Evolutionary conservation across 2,113 vertebrate species (phyloP), one percentile per base, ranked within the genome.

Genomic region (Nycticebus coucang): DNA sequence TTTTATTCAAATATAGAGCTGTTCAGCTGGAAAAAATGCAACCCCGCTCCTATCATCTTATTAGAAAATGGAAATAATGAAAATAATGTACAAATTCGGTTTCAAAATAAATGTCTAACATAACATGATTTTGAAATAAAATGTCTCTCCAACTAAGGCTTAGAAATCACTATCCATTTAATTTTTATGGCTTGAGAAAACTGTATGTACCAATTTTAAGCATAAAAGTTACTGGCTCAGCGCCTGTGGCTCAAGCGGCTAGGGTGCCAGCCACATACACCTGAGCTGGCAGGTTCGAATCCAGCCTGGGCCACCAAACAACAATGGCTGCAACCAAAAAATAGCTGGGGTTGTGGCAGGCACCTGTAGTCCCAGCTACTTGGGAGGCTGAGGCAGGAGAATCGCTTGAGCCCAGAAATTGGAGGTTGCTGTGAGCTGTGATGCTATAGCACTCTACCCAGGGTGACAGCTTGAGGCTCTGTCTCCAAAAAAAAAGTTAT

Each of bases 91-190:
- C 12, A 91, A 78, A 45, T 71, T 17, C 41, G n/a, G 71, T 77
- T 80, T 60, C 50, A 45, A 50, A 72, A 86, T 21, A 9, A 50
- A 93, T 53, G 26, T 41, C 12, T 79, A 53, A 37, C 72, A 89
- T 33, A 19, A 72, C 37, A 28, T 71, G n/a, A 79, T 66, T 93
- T 79, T 62, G n/a, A 57, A 74, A 91, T 94, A 28, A 92, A 90
- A 79, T 64, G 6, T 33, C 33, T 50, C 77, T 53, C n/a, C 55
- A 72, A 57, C 1, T 17, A 90, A 79, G 21, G 9, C 15, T 74
- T 59, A 50, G 41, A 81, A 94, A 92, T 41, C 19, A 7, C 18
- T 66, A 19, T 26, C 66, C 24, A 28, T 55, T 87, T 82, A 53
- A 79, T 80, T 72, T 87, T 33, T 59, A 68, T 30, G 35, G 7